Evolutionary conservation across 1,140 invertebrate species (phyloP), one percentile per base, ranked within the genome.

Genomic region (Drosophila funebris): DNA sequence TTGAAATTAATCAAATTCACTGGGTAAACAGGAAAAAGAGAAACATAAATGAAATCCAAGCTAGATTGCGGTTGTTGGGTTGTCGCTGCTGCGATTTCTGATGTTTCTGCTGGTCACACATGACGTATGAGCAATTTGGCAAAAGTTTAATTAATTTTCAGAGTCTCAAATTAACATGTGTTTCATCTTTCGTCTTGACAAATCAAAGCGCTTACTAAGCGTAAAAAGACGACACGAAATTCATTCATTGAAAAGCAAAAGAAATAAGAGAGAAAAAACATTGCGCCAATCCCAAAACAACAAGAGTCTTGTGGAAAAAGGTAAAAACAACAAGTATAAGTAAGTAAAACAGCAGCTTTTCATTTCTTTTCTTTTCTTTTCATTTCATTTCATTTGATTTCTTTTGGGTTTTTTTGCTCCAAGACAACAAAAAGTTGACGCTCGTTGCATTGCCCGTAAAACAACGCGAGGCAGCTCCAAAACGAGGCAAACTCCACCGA

Each of bases 161-260:
- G 43, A 18, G 43, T 73, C 48, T 62, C 58, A 72, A 88, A 87
- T 82, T 73, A 87, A 87, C 82, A 87, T 88, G 67, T 87, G 83
- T 87, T 76, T 66, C 76, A 24, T 44, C 58, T 60, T 31, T 72
- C 60, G 13, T 33, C 44, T 62, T 73, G 74, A 70, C 56, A 68
- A 58, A 61, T 66, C 83, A 88, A 73, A 78, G 67, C 50, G 82
- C 82, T 87, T 87, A 85, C 78, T 75, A 75, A 75, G 82, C 83
- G 83, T 88, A 83, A 89, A 87, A 66, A 53, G 46, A 78, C 73
- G 64, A 52, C 78, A 83, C 57, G 78, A 79, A 71, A 73, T 76
- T 79, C 83, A 87, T 87, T 78, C 83, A 83, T 78, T 22, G 73
- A 60, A 53, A 48, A 14, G 16, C 50, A 41, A 50, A 61, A 52